Evolutionary conservation across 2,888 invertebrate genomes (phyloP), one percentile per base, ranked within the genome.

Genomic region (Caenorhabditis sulstoni): DNA sequence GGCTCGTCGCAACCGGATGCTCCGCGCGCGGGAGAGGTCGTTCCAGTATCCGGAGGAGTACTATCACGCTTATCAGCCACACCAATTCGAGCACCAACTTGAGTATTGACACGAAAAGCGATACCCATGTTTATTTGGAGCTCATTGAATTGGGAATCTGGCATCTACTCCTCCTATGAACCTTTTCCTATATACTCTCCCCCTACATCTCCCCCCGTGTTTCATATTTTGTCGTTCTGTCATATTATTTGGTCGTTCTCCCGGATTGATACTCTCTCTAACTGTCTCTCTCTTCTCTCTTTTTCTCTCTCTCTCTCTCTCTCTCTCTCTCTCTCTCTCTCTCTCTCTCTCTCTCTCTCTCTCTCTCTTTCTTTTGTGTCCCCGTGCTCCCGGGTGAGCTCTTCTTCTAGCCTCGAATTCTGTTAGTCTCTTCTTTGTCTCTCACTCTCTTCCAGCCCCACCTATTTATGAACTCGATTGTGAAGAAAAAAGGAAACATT

Each of bases 21-120:
- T 83, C 20, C 65, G 81, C 14, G 65, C 68, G 0, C 70, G 82
- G 1, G 81, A 83, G 53, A 53, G 80, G 39, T 79, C 79, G 11
- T 81, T 83, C 67, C 76, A 83, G 64, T 81, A 79, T 59, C 75
- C 78, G 39, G 82, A 83, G 20, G 82, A 83, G 50, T 79, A 81
- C 53, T 81, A 75, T 61, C 78, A 81, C 62, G 12, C 65, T 23
- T 70, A 79, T 41, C 75, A 75, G 29, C 64, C 73, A 3, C 52
- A 71, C 8, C 70, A 62, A 16, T 66, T 66, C n/a, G 75, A 29
- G 4, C 53, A 73, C 8, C 71, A 64, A 18, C 52, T 67, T 9
- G 75, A 67, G 45, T 62, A 58, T 47, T 76, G 44, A 61, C 29
- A 39, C n/a, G 11, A 7, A 20, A 35, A 14, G 14, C 8, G 29